Base-by-base conservation (phyloP, 2,113 vertebrate genomes). In the Callaeas wilsoni region DNA sequence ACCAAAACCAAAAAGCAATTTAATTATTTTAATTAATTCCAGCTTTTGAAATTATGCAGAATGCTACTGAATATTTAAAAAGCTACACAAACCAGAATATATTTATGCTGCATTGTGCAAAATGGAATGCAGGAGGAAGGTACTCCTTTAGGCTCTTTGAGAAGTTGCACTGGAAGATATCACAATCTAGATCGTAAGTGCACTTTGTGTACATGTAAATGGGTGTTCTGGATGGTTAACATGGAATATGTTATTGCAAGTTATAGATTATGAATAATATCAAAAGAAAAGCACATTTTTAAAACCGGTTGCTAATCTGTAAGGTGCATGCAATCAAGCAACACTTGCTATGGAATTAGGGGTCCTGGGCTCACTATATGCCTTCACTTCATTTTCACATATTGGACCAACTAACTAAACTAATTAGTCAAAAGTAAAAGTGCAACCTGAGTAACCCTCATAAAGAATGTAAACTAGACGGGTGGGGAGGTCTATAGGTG, bases 401-500 rank as follows among this genome's bases (percentile, higher is more conserved):
- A 90, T 80, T 96, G 93, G 78, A 90, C 37, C 96, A 97, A 96
- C 92, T 96, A 95, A 96, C 93, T 84, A 93, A 93, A 91, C 65
- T 94, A 93, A 92, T 92, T 94, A 95, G 59, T 82, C 93, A 90
- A 89, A 97, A 96, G 93, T 88, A 94, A 94, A 98, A 98, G 88
- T 94, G 94, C 94, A 98, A 98, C 97, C 94, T 97, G 96, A 97
- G 87, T 92, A 97, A 98, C 95, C 87, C 89, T 97, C 97, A 97
- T 96, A 95, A 97, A 90, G 96, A 98, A 98, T 97, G 96, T 98
- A 98, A 98, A 98, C 96, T 96, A 96, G 97, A 97, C 47, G 95
- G 97, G 96, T 97, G 91, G 96, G 97, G 97, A 98, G 98, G 97
- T 98, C 98, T 98, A 97, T 97, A 98, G 97, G 97, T 98, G 98